A percentile compares a stretch with the other conserved stretches of the same genome.
phyloP scores from a whole-genome alignment of 2,797 vertebrate species.

The Dipus sagitta region DNA sequence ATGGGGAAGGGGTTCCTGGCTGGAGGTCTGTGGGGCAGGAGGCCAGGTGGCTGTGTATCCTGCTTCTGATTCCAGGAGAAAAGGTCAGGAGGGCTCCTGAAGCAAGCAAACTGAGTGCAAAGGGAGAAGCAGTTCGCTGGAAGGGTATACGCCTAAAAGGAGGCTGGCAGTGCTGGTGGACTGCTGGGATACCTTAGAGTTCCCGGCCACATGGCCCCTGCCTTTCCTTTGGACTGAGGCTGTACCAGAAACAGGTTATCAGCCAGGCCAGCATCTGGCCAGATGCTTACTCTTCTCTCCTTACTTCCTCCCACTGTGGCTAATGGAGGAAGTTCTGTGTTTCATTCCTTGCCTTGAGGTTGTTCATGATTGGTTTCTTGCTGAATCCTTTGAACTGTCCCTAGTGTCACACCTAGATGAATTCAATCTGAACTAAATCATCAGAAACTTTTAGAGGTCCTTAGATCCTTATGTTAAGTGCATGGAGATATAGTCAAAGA shows the following conservation, averaged over 20 bases:
- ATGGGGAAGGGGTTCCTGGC: background rate
- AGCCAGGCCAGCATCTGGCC: background rate
- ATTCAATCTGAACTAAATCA: background rate
- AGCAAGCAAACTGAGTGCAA: background rate
- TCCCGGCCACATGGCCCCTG: background rate
- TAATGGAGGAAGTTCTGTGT: background rate
- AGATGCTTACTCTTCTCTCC: background rate
- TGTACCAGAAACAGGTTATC: background rate
- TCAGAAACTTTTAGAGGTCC: background rate
- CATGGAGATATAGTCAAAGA: background rate
- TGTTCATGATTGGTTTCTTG: background rate
- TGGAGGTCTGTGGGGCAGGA: too few relatives aligned
- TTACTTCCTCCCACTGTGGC: background rate
- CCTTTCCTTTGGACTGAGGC: background rate
- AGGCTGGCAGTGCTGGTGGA: background rate
- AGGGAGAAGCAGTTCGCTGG: background rate
- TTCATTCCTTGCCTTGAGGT: background rate
- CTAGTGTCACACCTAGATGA: background rate
- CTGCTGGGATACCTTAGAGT: background rate
- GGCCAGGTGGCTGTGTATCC: background rate
- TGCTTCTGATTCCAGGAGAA: background rate
- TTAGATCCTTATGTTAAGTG: background rate
- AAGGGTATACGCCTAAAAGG: background rate
- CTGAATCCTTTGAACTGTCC: background rate
- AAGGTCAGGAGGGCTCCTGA: slow-evolving; percentile 6